These are phyloP conservation scores for Ethmia dodecea DNA, from an alignment of 2,888 invertebrate genomes.

Conservation along the genomic window DNA sequence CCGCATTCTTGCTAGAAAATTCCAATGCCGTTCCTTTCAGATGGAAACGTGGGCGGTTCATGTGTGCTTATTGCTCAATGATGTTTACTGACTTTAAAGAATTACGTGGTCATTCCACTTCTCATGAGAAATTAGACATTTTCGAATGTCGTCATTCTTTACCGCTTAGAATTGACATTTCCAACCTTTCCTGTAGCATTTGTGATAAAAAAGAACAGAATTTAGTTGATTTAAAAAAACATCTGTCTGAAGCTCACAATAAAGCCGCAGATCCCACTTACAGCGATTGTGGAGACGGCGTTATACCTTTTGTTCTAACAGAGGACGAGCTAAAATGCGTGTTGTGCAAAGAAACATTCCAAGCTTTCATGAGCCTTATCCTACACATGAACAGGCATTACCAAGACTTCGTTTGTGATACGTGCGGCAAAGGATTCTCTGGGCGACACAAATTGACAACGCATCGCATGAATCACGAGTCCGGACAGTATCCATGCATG, in stretches of 20 bases:
- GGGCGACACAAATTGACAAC: constrained; percentile 52
- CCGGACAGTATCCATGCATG: constrained; percentile 50
- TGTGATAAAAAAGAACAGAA: constrained; percentile 27
- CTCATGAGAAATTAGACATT: constrained; percentile 39
- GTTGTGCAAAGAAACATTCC: constrained; percentile 32
- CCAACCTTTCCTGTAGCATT: constrained; percentile 37
- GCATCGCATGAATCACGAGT: constrained; percentile 52
- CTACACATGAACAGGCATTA: constrained; percentile 64
- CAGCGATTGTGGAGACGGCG: constrained; percentile 34
- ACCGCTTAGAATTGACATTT: constrained; percentile 51
- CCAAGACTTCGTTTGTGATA: constrained; percentile 55
- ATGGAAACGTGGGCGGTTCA: constrained; percentile 47
- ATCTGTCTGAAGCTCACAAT: constrained; percentile 34
- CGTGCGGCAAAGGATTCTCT: constrained; percentile 66
- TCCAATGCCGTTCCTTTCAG: constrained; percentile 55
- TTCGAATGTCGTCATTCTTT: constrained; percentile 39
- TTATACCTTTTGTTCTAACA: constrained; percentile 46
- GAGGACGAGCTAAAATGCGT: constrained; percentile 42
- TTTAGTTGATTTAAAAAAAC: constrained; percentile 36
- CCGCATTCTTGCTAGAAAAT: constrained; percentile 42
- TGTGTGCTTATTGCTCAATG: constrained; percentile 49
- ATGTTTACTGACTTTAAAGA: constrained; percentile 31
- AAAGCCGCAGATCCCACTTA: constrained; percentile 11
- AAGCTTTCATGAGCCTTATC: constrained; percentile 40
- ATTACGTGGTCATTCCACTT: constrained; percentile 35